Evolutionary conservation across 2,113 vertebrate genomes (phyloP).

Genomic region (Shinisaurus crocodilurus): DNA sequence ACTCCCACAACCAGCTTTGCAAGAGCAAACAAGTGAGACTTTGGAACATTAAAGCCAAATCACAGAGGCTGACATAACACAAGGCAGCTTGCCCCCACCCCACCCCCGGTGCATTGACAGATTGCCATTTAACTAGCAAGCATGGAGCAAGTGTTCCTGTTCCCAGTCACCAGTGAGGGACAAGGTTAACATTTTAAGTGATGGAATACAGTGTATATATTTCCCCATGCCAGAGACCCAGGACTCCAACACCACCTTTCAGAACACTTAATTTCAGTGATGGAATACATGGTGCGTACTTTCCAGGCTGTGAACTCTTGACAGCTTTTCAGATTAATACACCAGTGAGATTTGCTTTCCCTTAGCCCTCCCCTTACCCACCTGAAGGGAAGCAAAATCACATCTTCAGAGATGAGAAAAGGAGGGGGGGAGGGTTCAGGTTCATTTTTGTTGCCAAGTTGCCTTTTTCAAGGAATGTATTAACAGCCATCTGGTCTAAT

Average conservation of each 20-base stretch:
- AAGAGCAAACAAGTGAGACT: background rate
- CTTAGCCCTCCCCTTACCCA: conserved; percentile 57
- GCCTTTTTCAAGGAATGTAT: conserved; percentile 71
- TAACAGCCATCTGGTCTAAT: conserved; percentile 81
- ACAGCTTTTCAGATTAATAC: conserved; percentile 76
- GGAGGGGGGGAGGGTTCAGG: conserved; percentile 8
- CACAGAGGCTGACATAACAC: conserved; percentile 65
- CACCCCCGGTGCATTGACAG: conserved; percentile 63
- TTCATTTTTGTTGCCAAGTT: conserved; percentile 61
- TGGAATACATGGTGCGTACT: conserved; percentile 75
- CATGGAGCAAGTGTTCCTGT: conserved; percentile 68
- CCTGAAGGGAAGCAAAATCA: conserved; percentile 74
- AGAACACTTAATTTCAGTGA: conserved; percentile 83
- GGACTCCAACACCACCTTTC: conserved; percentile 63
- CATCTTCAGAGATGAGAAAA: conserved; percentile 62
- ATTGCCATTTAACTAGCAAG: conserved; percentile 80
- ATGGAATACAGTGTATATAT: conserved; percentile 73
- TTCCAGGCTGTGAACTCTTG: conserved; percentile 73
- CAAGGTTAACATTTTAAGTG: conserved; percentile 84
- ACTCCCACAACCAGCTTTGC: background rate
- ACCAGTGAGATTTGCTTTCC: conserved; percentile 68
- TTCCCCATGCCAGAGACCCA: conserved; percentile 72
- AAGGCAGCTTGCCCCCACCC: conserved; percentile 56
- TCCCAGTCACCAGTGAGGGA: conserved; percentile 76
- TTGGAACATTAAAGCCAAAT: background rate